These are phyloP conservation scores for Ahaetulla prasina DNA, from an alignment of 2,113 vertebrate genomes.

Conservation along the genomic window DNA sequence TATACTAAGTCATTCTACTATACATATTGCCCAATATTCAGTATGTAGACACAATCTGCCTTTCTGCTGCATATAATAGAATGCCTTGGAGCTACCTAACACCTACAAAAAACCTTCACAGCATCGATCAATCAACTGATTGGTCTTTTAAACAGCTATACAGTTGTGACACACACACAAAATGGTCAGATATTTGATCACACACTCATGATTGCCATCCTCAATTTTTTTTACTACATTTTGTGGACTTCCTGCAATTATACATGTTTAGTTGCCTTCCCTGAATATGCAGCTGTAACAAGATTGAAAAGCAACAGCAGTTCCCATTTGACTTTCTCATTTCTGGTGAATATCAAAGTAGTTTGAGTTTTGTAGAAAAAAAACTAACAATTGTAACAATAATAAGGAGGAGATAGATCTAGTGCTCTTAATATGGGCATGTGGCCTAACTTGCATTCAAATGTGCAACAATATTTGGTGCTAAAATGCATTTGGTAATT, in stretches of 20 bases:
- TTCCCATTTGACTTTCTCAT: neutral
- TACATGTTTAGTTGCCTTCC: neutral
- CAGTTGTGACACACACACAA: neutral
- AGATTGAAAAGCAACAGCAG: neutral
- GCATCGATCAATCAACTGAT: neutral
- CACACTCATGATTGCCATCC: neutral
- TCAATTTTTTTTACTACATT: neutral
- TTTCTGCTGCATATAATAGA: neutral
- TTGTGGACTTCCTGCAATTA: neutral
- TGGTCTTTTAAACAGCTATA: neutral
- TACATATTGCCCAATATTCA: neutral
- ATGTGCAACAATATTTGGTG: neutral
- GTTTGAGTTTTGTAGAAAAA: neutral
- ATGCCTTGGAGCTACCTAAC: neutral
- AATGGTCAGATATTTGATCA: neutral
- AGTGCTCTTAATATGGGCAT: neutral
- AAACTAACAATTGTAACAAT: neutral
- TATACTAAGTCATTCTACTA: too few species aligned
- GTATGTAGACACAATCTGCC: too few species aligned
- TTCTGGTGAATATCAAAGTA: neutral
- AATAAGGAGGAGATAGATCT: neutral
- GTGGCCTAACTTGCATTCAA: neutral
- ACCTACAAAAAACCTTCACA: neutral
- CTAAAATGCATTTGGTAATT: neutral
- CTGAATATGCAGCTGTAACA: neutral